These are phyloP conservation scores for Lytechinus pictus DNA, from an alignment of 35 echinoderm and acorn worm genomes.

Conservation along the genomic window DNA sequence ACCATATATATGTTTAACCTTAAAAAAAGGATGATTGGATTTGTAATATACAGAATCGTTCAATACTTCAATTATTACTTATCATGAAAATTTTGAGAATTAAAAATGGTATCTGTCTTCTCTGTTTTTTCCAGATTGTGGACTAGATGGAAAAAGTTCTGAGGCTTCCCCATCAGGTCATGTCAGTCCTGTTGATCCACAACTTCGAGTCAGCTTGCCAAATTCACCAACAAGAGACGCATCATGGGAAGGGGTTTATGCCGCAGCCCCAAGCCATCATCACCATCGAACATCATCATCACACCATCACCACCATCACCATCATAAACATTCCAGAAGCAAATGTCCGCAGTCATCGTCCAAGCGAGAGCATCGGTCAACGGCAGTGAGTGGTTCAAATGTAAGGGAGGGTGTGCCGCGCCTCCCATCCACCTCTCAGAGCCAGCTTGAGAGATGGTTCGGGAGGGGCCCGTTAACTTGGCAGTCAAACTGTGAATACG, in stretches of 20 bases:
- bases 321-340: constrained; percentile 65
- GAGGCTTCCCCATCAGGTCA: constrained; percentile 48
- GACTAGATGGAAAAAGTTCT: constrained; percentile 20
- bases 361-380: constrained; percentile 57
- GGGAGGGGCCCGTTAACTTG: constrained; percentile 45
- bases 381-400: constrained; percentile 58
- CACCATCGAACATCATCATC: constrained; percentile 45
- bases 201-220: constrained; percentile 70
- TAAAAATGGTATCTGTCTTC: neutral
- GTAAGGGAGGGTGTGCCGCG: constrained; percentile 48
- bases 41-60: too few species aligned
- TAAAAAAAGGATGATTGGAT: too few species aligned
- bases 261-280: constrained; percentile 21
- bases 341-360: constrained; percentile 49
- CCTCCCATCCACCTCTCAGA: constrained; percentile 35
- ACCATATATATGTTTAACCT: too few species aligned
- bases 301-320: constrained; percentile 41
- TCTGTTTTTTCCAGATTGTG: constrained; percentile 24
- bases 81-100: neutral
- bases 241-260: constrained; percentile 25
- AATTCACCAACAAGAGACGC: constrained; percentile 60
- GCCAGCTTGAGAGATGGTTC: constrained; percentile 32
- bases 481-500: constrained; percentile 79
- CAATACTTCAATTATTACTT: too few species aligned
- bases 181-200: constrained; percentile 59